Evolutionary conservation across 1,140 invertebrate species (phyloP), one percentile per base, ranked within the genome.

Genomic region (Polypedilum pembai): DNA sequence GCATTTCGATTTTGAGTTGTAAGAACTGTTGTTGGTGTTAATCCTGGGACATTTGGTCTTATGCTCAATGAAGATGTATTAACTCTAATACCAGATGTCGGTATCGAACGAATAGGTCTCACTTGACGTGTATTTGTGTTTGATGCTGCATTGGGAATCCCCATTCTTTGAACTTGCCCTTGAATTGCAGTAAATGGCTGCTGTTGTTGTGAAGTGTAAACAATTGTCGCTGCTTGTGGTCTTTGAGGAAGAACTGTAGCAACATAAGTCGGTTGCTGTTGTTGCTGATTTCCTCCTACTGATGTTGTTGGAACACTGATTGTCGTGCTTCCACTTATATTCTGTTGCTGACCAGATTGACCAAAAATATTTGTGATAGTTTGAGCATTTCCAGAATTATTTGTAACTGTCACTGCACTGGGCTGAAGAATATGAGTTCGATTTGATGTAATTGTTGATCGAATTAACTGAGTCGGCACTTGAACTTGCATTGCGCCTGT

Each of bases 161-260:
- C 80, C 72, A 81, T 81, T 8, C 81, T 79, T 41, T 77, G 78
- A 4, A 73, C 75, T 33, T 79, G 77, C 12, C 77, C 3, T 73
- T 77, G 77, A 7, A 74, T 69, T 73, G 76, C 79, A 5, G 79
- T 80, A 20, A 65, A 41, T 69, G 65, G 65, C 33, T 69, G 63
- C 17, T 74, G 74, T 15, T 74, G 74, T 72, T 63, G 66, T 73
- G 41, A 73, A 8, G 65, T 75, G 73, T 82, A 82, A 15, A 82
- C 81, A 0, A 82, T 75, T 1, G 81, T 82, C 5, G 81, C 81
- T 40, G 81, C 79, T 76, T 82, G 81, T 66, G 79, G 81, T 2
- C 81, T 77, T 7, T 79, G 80, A 33, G 80, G 80, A 75, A 82
- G 24, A 1, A 82, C 81, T 0, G 81, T 81, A 7, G 81, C 81